Percentiles rank a stretch among this genome's conserved stretches.
Evolutionary conservation across 1,140 invertebrate genomes (phyloP).

Genomic region (Pseudomyrmex dendroicus): DNA sequence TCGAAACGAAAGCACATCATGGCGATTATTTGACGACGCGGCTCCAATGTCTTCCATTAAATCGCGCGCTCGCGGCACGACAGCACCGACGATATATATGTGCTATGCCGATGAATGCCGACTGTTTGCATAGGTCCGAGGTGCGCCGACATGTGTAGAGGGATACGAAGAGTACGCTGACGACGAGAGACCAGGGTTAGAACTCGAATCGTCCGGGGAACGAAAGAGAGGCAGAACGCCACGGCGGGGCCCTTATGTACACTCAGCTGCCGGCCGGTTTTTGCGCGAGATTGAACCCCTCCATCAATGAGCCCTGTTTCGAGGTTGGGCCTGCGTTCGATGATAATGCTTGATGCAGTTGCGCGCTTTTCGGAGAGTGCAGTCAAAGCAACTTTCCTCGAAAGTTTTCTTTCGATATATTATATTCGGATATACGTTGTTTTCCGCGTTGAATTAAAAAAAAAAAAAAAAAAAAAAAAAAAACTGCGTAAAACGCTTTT

Average conservation of each 20-base stretch:
- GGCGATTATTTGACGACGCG: constrained; percentile 29
- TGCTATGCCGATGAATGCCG: constrained; percentile 78
- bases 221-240: constrained; percentile 44
- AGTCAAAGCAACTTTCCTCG: not conserved
- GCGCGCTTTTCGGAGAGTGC: not conserved
- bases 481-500: constrained; percentile 10
- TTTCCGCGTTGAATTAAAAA: too few species aligned
- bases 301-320: constrained; percentile 13
- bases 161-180: constrained; percentile 56
- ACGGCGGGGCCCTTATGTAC: constrained; percentile 63
- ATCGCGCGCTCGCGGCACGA: constrained; percentile 48
- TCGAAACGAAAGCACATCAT: constrained; percentile 1
- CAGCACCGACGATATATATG: constrained; percentile 60
- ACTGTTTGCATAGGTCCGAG: constrained; percentile 81
- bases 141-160: constrained; percentile 63
- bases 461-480: not conserved
- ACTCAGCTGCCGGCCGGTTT: constrained; percentile 77
- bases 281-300: constrained; percentile 56
- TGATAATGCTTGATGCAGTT: constrained; percentile 3
- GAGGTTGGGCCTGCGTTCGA: not conserved
- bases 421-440: too few species aligned
- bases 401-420: not conserved
- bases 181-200: constrained; percentile 23
- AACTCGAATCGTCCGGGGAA: constrained; percentile 50
- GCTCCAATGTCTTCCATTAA: constrained; percentile 47